Evolutionary conservation across 2,888 invertebrate species (phyloP).

Genomic region (Chrysotoxum bicinctum): DNA sequence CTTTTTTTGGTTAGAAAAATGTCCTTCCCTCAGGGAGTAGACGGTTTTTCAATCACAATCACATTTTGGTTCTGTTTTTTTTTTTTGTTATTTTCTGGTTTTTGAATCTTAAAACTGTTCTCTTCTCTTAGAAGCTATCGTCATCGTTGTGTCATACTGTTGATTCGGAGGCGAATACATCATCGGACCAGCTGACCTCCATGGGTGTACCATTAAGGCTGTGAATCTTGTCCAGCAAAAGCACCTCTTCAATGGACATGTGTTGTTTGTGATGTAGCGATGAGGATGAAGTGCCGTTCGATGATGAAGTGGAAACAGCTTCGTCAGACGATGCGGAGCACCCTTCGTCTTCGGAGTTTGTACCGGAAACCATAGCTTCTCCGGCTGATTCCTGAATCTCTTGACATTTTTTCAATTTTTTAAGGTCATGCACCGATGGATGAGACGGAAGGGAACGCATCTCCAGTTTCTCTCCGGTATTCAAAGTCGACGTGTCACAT

Average conservation of each 20-base stretch:
- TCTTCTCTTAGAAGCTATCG: conserved; percentile 80
- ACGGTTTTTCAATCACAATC: conserved; percentile 72
- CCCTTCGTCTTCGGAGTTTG: conserved; percentile 84
- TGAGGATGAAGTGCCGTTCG: conserved; percentile 80
- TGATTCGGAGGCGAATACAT: conserved; percentile 76
- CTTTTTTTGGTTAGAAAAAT: conserved; percentile 63
- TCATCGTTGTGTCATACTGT: conserved; percentile 81
- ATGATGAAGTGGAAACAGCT: conserved; percentile 82
- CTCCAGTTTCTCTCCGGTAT: conserved; percentile 76
- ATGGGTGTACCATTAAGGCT: conserved; percentile 82
- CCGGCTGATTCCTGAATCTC: conserved; percentile 86
- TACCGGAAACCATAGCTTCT: conserved; percentile 86
- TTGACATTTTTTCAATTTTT: conserved; percentile 79
- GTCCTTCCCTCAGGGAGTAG: conserved; percentile 68
- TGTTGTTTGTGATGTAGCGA: conserved; percentile 78
- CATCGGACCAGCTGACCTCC: conserved; percentile 82
- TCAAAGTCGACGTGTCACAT: conserved; percentile 78
- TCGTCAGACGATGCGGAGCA: conserved; percentile 82
- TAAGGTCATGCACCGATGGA: conserved; percentile 78
- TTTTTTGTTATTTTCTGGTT: conserved; percentile 50
- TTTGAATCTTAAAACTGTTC: conserved; percentile 72
- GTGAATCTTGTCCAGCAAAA: conserved; percentile 78
- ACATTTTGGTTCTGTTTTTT: conserved; percentile 72
- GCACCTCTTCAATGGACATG: conserved; percentile 78
- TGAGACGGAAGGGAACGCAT: conserved; percentile 77